Base-by-base conservation (phyloP, 2,113 vertebrate genomes). In the Benitochromis conjunctus region DNA sequence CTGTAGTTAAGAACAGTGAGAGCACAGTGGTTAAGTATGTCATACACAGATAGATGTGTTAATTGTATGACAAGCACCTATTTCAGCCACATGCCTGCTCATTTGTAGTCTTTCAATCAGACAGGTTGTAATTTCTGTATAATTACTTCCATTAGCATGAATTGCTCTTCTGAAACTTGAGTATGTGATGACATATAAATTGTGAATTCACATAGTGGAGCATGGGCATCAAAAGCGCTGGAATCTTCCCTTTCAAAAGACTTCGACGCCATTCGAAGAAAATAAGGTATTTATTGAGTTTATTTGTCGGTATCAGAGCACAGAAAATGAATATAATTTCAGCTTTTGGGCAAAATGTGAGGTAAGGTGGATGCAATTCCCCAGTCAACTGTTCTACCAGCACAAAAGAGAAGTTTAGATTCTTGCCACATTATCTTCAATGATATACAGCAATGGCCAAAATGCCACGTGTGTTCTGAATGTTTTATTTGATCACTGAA, bases 41-140 rank as follows among this genome's bases (percentile, higher is more conserved):
- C 62, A 38, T 11, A 57, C 89, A 85, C 83, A 83, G 81, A 89
- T 60, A 64, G 86, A 92, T 46, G 36, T 88, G 88, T 77, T 88
- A 92, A 94, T 90, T 88, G 91, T 86, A 78, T 79, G 89, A 89
- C 57, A 56, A 89, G 90, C 56, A 79, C 82, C 87, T 91, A 76
- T 91, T 94, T 91, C 90, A 80, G 81, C 86, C 91, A 86, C 89
- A 89, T 86, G 74, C 24, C 79, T 54, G 78, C 86, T 95, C 92
- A 79, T 94, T 92, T 87, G 60, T 79, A 89, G 83, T 84, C 79
- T 87, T 90, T 89, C 92, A 88, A 80, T 90, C 88, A 91, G 88
- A 90, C 91, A 93, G 90, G 91, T 94, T 94, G 77, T 94, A 93
- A 94, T 95, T 94, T 93, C 86, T 74, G 86, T 79, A 79, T 91